Conservation (phyloP, 2,888 invertebrate genomes). For the Napeogenes sylphis region DNA sequence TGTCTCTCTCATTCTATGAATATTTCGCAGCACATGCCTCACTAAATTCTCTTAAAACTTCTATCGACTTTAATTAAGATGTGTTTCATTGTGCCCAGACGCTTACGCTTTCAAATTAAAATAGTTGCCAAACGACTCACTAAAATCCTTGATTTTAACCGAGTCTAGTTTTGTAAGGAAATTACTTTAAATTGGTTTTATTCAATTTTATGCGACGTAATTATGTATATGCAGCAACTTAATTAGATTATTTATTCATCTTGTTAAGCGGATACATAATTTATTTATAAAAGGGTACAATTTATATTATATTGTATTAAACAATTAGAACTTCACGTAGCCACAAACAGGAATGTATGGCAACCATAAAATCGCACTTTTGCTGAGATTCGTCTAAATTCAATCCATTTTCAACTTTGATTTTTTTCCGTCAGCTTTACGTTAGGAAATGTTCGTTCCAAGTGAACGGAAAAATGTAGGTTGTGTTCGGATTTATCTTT, state of each 20-base stretch:
- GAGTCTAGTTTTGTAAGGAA: not conserved
- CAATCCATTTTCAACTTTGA: too few species aligned
- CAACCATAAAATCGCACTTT: too few species aligned
- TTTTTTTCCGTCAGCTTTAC: too few species aligned
- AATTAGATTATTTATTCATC: not conserved
- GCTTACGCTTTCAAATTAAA: conserved; percentile 12
- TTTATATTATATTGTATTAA: too few species aligned
- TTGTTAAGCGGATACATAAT: not conserved
- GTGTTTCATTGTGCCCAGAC: conserved; percentile 9
- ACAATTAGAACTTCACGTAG: too few species aligned
- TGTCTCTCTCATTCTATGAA: conserved; percentile 13
- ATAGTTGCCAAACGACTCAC: conserved; percentile 11
- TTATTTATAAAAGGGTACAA: too few species aligned
- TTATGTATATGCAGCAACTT: not conserved
- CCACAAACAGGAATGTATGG: too few species aligned
- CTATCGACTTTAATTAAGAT: conserved; percentile 17
- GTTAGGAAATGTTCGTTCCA: too few species aligned
- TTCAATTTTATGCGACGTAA: not conserved
- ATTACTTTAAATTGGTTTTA: not conserved
- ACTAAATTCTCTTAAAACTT: conserved; percentile 19
- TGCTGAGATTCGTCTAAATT: too few species aligned
- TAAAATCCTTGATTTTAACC: not conserved
- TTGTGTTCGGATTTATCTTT: too few species aligned
- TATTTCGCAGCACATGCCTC: conserved; percentile 16
- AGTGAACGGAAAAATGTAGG: too few species aligned